Conservation (phyloP, 2,113 vertebrate species). For the Prinia subflava region DNA sequence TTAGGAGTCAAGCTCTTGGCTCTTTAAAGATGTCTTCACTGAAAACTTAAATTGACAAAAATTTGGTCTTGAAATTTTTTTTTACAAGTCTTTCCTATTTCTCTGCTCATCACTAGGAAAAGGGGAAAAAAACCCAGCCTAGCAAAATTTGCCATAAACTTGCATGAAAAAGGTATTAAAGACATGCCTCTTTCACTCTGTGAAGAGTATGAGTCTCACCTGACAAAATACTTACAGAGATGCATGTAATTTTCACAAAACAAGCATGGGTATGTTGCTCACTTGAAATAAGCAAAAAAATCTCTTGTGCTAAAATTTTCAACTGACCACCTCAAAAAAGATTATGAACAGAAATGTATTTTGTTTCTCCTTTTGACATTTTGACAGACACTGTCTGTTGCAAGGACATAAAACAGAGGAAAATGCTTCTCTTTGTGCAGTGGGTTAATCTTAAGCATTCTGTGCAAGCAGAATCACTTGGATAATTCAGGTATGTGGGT, state of each 20-base stretch:
- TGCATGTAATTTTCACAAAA: neutral
- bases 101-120: neutral
- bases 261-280: neutral
- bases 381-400: neutral
- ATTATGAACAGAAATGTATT: neutral
- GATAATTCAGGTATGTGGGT: neutral
- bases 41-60: neutral
- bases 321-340: neutral
- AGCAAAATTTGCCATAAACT: neutral
- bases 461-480: neutral
- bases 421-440: neutral
- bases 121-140: fast-evolving
- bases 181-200: neutral
- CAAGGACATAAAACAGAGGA: neutral
- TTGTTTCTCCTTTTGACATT: neutral
- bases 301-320: neutral
- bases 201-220: neutral
- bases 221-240: neutral
- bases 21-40: neutral
- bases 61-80: neutral
- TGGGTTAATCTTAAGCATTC: neutral
- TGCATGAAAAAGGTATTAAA: neutral
- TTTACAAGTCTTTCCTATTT: neutral
- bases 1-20: neutral
- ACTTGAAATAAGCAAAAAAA: neutral